A percentile compares a stretch with the other conserved stretches of the same genome.
Evolutionary conservation across 2,888 invertebrate species (phyloP).

Genomic region (Hyppa rectilinea): DNA sequence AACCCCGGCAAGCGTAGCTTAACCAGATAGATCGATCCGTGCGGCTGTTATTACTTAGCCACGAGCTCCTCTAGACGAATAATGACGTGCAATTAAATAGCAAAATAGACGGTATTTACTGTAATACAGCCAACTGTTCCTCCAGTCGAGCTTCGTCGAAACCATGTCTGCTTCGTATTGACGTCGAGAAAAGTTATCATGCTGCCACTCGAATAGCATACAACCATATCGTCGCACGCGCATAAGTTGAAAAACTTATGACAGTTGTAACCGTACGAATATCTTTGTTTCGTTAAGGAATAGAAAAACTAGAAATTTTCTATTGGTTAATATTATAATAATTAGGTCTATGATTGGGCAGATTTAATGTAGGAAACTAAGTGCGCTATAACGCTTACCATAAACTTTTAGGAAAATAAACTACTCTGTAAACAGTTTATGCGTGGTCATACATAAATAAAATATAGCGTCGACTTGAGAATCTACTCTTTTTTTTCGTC

Average conservation of each 20-base stretch:
- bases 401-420: not conserved
- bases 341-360: not conserved
- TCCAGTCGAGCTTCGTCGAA: slow-evolving; percentile 94
- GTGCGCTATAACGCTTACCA: not conserved
- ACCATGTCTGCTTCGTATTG: slow-evolving; percentile 91
- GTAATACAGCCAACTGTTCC: slow-evolving; percentile 95
- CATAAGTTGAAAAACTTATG: slow-evolving; percentile 95
- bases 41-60: too few species aligned
- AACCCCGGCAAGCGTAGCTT: too few species aligned
- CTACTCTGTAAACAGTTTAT: too few species aligned
- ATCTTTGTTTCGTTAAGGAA: slow-evolving; percentile 86
- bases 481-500: too few species aligned
- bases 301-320: not conserved
- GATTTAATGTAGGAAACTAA: not conserved
- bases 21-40: too few species aligned
- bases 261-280: slow-evolving; percentile 97
- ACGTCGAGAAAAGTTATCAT: slow-evolving; percentile 94
- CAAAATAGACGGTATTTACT: slow-evolving; percentile 82
- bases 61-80: too few species aligned
- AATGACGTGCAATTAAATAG: slow-evolving; percentile 5
- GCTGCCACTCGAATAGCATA: slow-evolving; percentile 96
- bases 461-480: too few species aligned
- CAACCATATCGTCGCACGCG: slow-evolving; percentile 93
- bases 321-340: not conserved
- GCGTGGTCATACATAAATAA: too few species aligned